Evolutionary conservation across 2,888 invertebrate genomes (phyloP), one percentile per base, ranked within the genome.

Genomic region (Liodrosophila aerea): DNA sequence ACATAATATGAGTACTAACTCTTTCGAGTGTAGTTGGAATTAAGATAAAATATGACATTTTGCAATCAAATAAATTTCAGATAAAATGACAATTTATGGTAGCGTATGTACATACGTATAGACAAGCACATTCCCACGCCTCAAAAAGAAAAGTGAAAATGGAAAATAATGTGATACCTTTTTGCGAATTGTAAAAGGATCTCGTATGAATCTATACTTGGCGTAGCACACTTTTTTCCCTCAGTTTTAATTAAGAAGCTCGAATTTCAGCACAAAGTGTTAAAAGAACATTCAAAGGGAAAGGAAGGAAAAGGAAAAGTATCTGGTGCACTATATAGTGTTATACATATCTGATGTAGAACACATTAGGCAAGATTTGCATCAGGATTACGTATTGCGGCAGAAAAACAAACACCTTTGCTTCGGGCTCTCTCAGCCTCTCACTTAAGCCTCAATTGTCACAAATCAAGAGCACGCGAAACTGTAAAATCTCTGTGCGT

Each of bases 291-390:
- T 2, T 22, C 22, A 5, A 4, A 22, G 22, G 57, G 58, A 40
- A 16, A 40, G 16, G 52, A 40, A 15, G 52, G 51, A 49, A 27
- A 40, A 13, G 46, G 30, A 29, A 18, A 9, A 36, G 39, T 16
- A n/a, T 16, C 9, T 22, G n/a, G 16, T 40, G 22, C 22, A 4
- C 22, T 22, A 22, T 22, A 22, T 22, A 22, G 22, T 22, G 22
- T 22, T 22, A 22, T 16, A 31, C 12, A 18, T 29, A 27, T 16
- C 49, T 44, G 82, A 78, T 87, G 73, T n/a, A 76, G 67, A 83
- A 83, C 84, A 87, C 82, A 87, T 83, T 83, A 87, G 22, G 84
- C 47, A 9, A 87, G 87, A 87, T 83, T 73, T 80, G 71, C 87
- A 85, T 67, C 68, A 44, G 68, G 84, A 85, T 86, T 73, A 85